phyloP scores from a whole-genome alignment of 1,140 invertebrate genomes.

The Stegodyphus mimosarum region DNA sequence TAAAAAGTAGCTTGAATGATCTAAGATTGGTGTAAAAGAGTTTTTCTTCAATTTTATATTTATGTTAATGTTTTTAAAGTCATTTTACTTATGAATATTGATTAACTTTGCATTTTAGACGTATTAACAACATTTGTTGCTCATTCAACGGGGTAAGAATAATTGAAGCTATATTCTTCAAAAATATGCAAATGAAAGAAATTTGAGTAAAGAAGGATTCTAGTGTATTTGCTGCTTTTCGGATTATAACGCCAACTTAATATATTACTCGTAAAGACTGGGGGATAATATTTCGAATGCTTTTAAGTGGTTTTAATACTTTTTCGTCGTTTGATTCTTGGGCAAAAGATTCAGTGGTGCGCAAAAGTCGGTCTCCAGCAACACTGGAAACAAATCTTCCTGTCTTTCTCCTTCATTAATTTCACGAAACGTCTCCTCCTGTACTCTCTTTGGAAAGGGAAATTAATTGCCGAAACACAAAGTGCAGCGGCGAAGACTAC shows the following conservation, averaged over 20 bases:
- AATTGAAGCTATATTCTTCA: too few species aligned
- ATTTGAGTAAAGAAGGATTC: too few species aligned
- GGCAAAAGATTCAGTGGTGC: background rate
- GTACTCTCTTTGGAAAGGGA: constrained; percentile 18
- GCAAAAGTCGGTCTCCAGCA: background rate
- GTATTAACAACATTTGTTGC: too few species aligned
- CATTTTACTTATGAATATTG: too few species aligned
- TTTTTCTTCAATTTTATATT: too few species aligned
- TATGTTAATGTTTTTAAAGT: too few species aligned
- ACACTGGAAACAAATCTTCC: constrained; percentile 1
- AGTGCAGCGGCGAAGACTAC: constrained; percentile 31
- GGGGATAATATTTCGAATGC: background rate
- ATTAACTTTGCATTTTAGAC: too few species aligned
- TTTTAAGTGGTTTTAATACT: constrained; percentile 35
- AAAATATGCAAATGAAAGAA: too few species aligned
- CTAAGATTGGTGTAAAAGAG: too few species aligned
- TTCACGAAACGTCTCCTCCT: constrained; percentile 6
- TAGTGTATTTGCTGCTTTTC: background rate
- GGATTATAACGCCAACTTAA: constrained; percentile 13
- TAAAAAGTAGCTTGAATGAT: too few species aligned
- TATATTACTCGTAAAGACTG: background rate
- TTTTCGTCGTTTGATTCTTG: constrained; percentile 4
- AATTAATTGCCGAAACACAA: constrained; percentile 57
- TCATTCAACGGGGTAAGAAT: too few species aligned
- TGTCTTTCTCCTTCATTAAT: constrained; percentile 47